phyloP scores from a whole-genome alignment of 35 echinoderm and acorn worm genomes.

The Acanthaster planci region DNA sequence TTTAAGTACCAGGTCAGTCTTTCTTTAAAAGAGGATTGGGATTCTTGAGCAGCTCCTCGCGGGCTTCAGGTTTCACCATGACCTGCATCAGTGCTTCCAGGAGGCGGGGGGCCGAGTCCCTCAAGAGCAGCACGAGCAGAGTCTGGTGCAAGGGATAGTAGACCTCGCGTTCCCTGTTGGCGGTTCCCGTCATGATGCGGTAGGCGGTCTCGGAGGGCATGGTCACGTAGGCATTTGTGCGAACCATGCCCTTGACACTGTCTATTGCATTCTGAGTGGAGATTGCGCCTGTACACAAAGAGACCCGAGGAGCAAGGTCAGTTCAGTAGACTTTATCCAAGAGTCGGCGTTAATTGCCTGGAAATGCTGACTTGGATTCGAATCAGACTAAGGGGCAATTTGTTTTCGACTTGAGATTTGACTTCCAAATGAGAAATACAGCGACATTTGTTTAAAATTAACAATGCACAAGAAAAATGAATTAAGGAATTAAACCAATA shows the following conservation, averaged over 20 bases:
- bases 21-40: too few relatives aligned
- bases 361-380: too few relatives aligned
- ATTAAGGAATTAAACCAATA: too few relatives aligned
- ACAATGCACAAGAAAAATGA: too few relatives aligned
- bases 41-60: neutral
- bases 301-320: neutral
- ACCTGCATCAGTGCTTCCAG: neutral
- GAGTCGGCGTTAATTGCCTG: too few relatives aligned
- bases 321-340: neutral
- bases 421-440: too few relatives aligned
- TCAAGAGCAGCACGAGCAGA: neutral
- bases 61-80: neutral
- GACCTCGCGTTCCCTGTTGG: slow-evolving; percentile 41
- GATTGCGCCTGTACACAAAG: slow-evolving; percentile 59
- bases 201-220: slow-evolving; percentile 35
- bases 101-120: neutral
- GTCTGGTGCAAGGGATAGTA: slow-evolving; percentile 26
- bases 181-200: slow-evolving; percentile 41
- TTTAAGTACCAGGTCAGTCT: too few relatives aligned
- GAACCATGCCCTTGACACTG: slow-evolving; percentile 37
- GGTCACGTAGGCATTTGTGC: neutral
- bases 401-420: too few relatives aligned
- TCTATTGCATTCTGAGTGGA: slow-evolving; percentile 67
- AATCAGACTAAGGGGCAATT: too few relatives aligned
- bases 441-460: too few relatives aligned